phyloP scores from a whole-genome alignment of 1,140 invertebrate genomes.

The Calephelis nemesis region DNA sequence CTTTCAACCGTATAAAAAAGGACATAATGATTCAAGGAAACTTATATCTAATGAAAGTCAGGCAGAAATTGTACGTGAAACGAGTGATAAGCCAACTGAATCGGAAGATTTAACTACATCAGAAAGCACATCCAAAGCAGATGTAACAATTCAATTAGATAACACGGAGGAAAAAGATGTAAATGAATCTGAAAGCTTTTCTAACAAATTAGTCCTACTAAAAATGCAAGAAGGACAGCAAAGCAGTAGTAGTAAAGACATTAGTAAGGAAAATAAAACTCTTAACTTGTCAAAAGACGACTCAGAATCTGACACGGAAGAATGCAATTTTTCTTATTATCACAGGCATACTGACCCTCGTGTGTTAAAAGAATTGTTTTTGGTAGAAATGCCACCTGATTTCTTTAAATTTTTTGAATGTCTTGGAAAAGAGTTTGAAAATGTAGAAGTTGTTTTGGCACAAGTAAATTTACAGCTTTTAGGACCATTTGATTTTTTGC shows the following conservation, averaged over 20 bases:
- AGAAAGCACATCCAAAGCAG: not conserved
- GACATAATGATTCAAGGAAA: constrained; percentile 28
- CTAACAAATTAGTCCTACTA: no score
- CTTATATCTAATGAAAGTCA: constrained; percentile 18
- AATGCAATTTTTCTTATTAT: constrained; percentile 37
- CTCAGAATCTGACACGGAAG: constrained; percentile 26
- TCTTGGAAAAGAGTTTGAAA: constrained; percentile 79
- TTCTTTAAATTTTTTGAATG: constrained; percentile 90
- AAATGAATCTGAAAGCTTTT: no score
- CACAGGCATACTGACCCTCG: constrained; percentile 47
- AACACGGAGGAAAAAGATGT: no score
- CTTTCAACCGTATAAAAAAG: constrained; percentile 50
- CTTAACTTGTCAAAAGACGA: constrained; percentile 2
- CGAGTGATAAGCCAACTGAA: not conserved
- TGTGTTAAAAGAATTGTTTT: constrained; percentile 87
- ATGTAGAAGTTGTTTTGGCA: constrained; percentile 81
- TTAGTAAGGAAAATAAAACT: not conserved
- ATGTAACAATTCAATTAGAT: no score
- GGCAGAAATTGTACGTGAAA: not conserved
- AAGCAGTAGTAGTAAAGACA: not conserved
- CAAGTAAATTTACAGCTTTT: constrained; percentile 86
- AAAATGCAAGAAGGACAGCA: not conserved
- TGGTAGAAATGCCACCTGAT: constrained; percentile 93
- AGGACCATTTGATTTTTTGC: constrained; percentile 92
- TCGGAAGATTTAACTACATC: not conserved